These are phyloP conservation scores for Rhadina sibilatrix DNA, from an alignment of 2,113 vertebrate genomes.

Conservation along the genomic window DNA sequence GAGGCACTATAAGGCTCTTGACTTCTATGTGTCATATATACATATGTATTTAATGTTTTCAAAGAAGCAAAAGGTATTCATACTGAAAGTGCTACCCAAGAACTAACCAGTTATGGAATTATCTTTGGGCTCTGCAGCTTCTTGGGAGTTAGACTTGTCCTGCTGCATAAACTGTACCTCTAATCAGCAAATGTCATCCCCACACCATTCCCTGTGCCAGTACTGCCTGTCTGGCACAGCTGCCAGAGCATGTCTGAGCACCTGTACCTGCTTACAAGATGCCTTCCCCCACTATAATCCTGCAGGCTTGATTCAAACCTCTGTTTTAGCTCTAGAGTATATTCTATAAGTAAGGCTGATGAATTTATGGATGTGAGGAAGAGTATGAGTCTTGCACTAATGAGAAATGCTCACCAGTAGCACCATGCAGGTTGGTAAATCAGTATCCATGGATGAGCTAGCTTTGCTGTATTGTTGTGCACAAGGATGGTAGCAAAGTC, in stretches of 20 bases:
- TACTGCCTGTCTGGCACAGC: background rate
- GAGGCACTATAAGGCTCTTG: background rate
- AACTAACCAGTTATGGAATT: background rate
- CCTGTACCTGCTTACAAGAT: background rate
- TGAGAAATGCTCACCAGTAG: background rate
- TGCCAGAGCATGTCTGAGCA: background rate
- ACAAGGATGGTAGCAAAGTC: background rate
- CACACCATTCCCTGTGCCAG: background rate
- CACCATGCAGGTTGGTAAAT: background rate
- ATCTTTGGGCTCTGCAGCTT: background rate
- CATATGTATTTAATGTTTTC: background rate
- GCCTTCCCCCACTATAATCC: background rate
- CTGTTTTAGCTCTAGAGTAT: background rate
- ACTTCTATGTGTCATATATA: background rate
- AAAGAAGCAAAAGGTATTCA: background rate
- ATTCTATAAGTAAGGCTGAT: background rate
- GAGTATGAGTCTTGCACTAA: background rate
- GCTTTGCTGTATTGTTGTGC: background rate
- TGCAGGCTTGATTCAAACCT: background rate
- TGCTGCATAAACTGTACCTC: background rate
- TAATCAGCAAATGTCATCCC: background rate
- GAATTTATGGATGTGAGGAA: background rate
- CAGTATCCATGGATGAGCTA: background rate
- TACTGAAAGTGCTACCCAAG: background rate
- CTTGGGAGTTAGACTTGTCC: background rate